Base-by-base conservation (phyloP, 2,888 invertebrate genomes). In the Napeogenes inachia region DNA sequence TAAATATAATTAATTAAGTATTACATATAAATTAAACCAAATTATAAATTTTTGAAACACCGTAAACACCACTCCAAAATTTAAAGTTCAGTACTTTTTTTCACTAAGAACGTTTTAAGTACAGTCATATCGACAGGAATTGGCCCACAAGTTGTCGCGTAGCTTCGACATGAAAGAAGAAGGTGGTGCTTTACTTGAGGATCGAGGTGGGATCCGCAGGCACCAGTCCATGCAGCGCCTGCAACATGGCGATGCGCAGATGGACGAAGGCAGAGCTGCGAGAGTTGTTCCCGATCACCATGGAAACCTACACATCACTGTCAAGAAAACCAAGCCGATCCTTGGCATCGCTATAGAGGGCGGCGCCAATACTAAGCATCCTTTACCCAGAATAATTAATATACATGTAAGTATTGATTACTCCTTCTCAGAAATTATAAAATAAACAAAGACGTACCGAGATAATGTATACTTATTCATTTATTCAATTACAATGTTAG, bases 341-440 rank as follows among this genome's bases (percentile, higher is more conserved):
- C 93, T 99, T 75, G 98, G 99, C 71, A 97, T 99, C 78, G 98
- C 98, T 68, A 98, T 99, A 77, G 98, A 98, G 91, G 99, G 99
- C 67, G 99, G 99, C 68, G 96, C 97, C 75, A 98, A 99, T 86
- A 98, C 98, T 55, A 96, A 96, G 80, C 98, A 98, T 88, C 96
- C 97, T 61, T 92, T 98, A 77, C 98, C 98, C 60, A 93, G 98
- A 81, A 98, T 99, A 78, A 98, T 98, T 78, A 98, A 97, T 87
- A 98, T 99, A 81, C 98, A 98, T 88, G 98, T 98, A 86, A 93
- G 95, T 78, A 50, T 33, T 54, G 54, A 13, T 35, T 54, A 45
- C 4, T 35, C 5, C 13, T 33, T 4, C 13, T 21, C 21, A 21
- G 21, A 21, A 21, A 21, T n/a, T 21, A 45, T 30, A 35, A 35